Conservation (phyloP, 2,797 vertebrate species). For the Falco berigora region DNA sequence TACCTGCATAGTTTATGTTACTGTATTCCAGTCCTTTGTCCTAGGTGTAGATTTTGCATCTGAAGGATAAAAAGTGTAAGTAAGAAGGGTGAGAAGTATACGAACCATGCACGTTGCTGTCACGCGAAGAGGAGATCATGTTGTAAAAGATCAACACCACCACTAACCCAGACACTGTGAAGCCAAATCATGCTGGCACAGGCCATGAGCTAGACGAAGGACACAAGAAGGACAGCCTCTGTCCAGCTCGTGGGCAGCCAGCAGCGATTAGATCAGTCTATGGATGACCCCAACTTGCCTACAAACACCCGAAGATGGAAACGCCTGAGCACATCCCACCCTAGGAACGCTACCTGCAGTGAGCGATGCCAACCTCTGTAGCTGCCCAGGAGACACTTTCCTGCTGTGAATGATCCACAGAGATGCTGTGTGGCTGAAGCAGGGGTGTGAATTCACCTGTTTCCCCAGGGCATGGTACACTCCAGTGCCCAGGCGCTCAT, state of each 20-base stretch:
- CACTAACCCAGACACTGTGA: rapidly evolving
- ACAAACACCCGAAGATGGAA: background rate
- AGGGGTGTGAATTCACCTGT: background rate
- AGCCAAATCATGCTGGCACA: background rate
- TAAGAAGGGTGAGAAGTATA: background rate
- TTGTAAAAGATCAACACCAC: background rate
- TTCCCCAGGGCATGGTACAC: background rate
- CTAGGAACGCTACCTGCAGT: background rate
- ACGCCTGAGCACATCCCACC: background rate
- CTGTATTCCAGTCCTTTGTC: background rate
- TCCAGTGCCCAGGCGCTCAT: background rate
- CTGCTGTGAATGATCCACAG: background rate
- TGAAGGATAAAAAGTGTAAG: background rate
- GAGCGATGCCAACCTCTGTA: background rate
- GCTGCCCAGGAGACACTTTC: background rate
- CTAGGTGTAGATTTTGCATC: background rate
- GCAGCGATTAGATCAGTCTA: background rate
- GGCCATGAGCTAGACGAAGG: background rate
- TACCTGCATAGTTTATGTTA: background rate
- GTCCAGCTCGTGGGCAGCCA: background rate
- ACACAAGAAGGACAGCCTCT: background rate
- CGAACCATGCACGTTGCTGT: rapidly evolving
- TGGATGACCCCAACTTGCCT: background rate
- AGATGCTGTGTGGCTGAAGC: background rate
- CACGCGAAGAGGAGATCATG: rapidly evolving